phyloP scores from a whole-genome alignment of 1,140 invertebrate genomes.

The Drosophila obscura region DNA sequence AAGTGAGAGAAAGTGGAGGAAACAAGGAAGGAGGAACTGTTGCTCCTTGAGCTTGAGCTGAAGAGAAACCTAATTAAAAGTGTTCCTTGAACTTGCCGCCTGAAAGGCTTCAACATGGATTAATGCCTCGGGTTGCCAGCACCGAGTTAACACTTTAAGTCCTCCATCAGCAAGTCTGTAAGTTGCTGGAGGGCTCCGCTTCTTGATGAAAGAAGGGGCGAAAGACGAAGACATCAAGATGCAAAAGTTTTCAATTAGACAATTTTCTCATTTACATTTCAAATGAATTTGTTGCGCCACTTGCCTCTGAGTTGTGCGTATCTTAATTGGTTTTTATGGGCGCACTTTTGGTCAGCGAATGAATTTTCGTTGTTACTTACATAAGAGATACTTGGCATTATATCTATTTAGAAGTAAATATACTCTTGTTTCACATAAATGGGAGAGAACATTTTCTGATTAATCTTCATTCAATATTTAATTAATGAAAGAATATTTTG shows the following conservation, averaged over 20 bases:
- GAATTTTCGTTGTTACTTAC: neutral
- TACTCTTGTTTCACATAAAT: no score
- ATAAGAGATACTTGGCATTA: neutral
- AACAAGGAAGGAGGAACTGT: slow-evolving; percentile 12
- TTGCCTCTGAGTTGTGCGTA: slow-evolving; percentile 49
- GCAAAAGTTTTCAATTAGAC: slow-evolving; percentile 77
- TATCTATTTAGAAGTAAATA: no score
- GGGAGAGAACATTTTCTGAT: no score
- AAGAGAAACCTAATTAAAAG: slow-evolving; percentile 65
- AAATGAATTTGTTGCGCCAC: slow-evolving; percentile 68
- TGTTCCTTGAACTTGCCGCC: slow-evolving; percentile 50
- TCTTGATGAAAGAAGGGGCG: neutral
- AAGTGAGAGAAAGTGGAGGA: neutral
- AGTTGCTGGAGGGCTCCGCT: no score
- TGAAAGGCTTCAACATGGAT: slow-evolving; percentile 40
- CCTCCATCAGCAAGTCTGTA: slow-evolving; percentile 27
- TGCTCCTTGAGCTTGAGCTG: slow-evolving; percentile 19
- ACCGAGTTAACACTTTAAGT: slow-evolving; percentile 71
- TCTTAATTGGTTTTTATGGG: slow-evolving; percentile 61
- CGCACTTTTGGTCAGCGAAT: slow-evolving; percentile 30
- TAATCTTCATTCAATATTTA: no score
- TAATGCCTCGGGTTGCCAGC: slow-evolving; percentile 50
- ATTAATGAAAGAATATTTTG: no score
- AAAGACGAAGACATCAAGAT: slow-evolving; percentile 21
- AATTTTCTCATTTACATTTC: slow-evolving; percentile 76